Conservation (phyloP, 1,140 invertebrate species). For the Chionoecetes opilio region DNA sequence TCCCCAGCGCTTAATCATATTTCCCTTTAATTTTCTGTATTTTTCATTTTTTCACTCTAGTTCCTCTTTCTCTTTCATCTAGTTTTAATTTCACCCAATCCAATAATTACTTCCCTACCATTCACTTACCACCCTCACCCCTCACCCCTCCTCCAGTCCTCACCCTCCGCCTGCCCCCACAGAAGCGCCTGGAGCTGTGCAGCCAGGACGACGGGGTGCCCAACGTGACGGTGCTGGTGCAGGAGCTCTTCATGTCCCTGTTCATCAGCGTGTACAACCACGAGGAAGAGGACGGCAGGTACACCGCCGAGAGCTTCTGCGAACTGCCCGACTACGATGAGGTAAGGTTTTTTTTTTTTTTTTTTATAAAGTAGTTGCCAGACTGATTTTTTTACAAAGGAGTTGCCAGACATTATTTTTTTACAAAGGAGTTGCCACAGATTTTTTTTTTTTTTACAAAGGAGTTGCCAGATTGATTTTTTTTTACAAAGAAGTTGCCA, state of each 20-base stretch:
- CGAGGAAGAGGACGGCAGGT: slow-evolving; percentile 97
- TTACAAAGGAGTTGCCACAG: too few species aligned
- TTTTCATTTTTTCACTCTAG: not conserved
- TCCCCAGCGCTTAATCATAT: not conserved
- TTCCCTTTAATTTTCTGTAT: not conserved
- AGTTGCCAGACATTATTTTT: too few species aligned
- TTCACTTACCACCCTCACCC: not conserved
- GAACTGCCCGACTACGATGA: slow-evolving; percentile 96
- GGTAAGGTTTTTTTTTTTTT: slow-evolving; percentile 81
- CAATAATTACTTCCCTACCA: not conserved
- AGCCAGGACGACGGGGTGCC: slow-evolving; percentile 84
- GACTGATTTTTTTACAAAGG: too few species aligned
- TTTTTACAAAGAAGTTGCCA: too few species aligned
- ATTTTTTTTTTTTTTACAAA: too few species aligned
- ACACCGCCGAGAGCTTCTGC: slow-evolving; percentile 97
- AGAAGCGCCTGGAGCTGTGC: slow-evolving; percentile 79
- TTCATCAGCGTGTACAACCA: slow-evolving; percentile 98
- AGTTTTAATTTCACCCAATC: not conserved
- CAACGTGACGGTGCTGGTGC: slow-evolving; percentile 93
- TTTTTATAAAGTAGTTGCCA: too few species aligned
- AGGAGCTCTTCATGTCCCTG: slow-evolving; percentile 95
- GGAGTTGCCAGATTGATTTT: too few species aligned
- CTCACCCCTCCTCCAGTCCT: not conserved
- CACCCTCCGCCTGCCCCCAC: not conserved
- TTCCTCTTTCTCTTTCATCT: not conserved